Base-by-base conservation (phyloP, 2,797 vertebrate genomes). In the Melanotaenia maccullochi region DNA sequence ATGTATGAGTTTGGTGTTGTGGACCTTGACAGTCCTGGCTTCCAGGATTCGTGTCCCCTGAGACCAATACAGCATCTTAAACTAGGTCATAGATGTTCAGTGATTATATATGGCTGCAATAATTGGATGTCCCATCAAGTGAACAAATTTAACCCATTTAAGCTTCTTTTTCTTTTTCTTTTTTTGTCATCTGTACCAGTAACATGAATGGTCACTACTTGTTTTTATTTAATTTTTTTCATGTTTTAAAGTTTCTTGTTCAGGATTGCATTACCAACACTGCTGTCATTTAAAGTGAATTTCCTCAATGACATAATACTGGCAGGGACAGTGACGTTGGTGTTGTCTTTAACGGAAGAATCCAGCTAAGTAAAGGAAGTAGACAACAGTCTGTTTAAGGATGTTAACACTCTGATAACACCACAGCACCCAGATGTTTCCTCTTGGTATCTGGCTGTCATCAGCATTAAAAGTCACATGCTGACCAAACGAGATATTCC, bases 351-450 rank as follows among this genome's bases (percentile, higher is more conserved):
- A 42, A 47, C 35, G 3, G 72, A 85, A 69, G 62, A 62, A 40
- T 70, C 25, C 51, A 36, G 30, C 38, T 35, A 25, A 80, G 35
- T 28, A 57, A 77, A 38, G 77, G 86, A 91, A 89, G 84, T 76
- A 47, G 22, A 56, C 8, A 18, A 35, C 24, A 1, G 24, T 58
- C 47, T 65, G 49, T 63, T 77, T 14, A 7, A 56, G 64, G 70
- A 68, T 57, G 78, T 73, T 59, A 44, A 55, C 61, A 66, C 49
- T 69, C 67, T 13, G 63, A 67, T 81, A 24, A 28, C 0, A 8
- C 6, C 28, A 13, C 32, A 73, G 35, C 40, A 57, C 64, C 14
- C 86, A 89, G 83, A 86, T 85, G 81, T 78, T 92, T 92, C 90
- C 90, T 88, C 67, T 85, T 63, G 62, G 3, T 6, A 62, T 73